Evolutionary conservation across 2,113 vertebrate species (phyloP).

Genomic region (Gambusia holbrooki): DNA sequence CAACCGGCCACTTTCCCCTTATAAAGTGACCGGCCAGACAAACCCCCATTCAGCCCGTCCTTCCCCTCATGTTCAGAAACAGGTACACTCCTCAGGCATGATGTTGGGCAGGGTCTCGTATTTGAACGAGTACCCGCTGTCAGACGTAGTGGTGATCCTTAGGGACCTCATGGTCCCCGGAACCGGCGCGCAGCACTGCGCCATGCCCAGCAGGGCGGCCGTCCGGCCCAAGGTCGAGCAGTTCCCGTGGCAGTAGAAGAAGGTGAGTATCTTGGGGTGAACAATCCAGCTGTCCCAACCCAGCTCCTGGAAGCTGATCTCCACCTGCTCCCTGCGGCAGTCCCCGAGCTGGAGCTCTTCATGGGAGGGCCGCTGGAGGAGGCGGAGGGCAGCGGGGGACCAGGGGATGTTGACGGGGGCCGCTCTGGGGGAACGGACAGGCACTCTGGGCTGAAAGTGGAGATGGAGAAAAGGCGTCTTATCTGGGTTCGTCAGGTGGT

Average conservation of each 20-base stretch:
- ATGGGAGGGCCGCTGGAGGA: conserved; percentile 82
- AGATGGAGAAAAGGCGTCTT: conserved; percentile 88
- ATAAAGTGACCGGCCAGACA: too few species aligned
- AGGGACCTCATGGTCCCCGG: conserved; percentile 89
- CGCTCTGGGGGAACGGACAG: conserved; percentile 63
- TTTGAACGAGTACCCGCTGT: conserved; percentile 91
- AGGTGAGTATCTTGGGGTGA: conserved; percentile 87
- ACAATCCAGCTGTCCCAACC: conserved; percentile 95
- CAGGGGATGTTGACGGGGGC: conserved; percentile 80
- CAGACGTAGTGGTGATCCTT: conserved; percentile 88
- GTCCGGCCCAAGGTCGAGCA: conserved; percentile 78
- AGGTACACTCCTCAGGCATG: conserved; percentile 89
- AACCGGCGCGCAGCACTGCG: conserved; percentile 88
- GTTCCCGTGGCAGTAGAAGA: conserved; percentile 91
- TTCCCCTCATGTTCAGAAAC: conserved; percentile 74
- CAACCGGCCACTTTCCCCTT: too few species aligned
- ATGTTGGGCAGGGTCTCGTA: conserved; percentile 91
- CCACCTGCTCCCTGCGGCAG: conserved; percentile 83
- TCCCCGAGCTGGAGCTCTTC: conserved; percentile 72
- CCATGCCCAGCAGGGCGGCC: conserved; percentile 78
- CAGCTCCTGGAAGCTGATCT: conserved; percentile 92
- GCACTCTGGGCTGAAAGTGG: conserved; percentile 54
- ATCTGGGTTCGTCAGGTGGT: conserved; percentile 67
- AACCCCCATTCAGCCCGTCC: too few species aligned
- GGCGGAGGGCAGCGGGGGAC: conserved; percentile 82